Base-by-base conservation (phyloP, 2,888 invertebrate genomes). In the Emesis furor region DNA sequence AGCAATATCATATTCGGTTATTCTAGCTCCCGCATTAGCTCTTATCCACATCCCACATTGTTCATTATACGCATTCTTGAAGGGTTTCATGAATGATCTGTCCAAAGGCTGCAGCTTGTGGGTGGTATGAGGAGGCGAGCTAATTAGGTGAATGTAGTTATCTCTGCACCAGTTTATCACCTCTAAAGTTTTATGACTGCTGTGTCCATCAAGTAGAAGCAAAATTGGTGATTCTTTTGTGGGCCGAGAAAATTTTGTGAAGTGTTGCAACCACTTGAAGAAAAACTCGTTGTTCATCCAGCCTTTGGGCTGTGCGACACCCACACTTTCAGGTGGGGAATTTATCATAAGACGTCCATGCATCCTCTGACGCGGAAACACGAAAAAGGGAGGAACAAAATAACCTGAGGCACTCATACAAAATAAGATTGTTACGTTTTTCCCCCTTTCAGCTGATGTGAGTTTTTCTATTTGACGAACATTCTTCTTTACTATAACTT, bases 71-170 rank as follows among this genome's bases (percentile, higher is more conserved):
- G 86, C 85, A 81, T 85, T 75, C 79, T 90, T 90, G 69, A 90
- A 86, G 14, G 89, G 88, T 69, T 86, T 87, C 86, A 89, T 88
- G 71, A 89, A 88, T 62, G 87, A 74, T 35, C 88, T 83, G 75
- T 90, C 89, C 51, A 89, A 77, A 10, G 87, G 89, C 69, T 90
- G 88, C 7, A 90, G 85, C 69, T 88, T 88, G 73, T 88, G 88
- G 8, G 88, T 88, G 4, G 86, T 86, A 76, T 89, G 88, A 68
- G 89, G 88, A 82, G 88, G 89, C 55, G 84, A 78, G 68, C 85
- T 83, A n/a, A 88, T 51, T 78, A 89, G 73, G 32, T 82, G 79
- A 75, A 87, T 87, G 10, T 39, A 8, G 8, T 39, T 39, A 67
- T 85, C 8, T 62, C 88, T 81, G 76, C 82, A 82, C 79, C 67